Conservation (phyloP, 2,113 vertebrate genomes). For the Gavia stellata region DNA sequence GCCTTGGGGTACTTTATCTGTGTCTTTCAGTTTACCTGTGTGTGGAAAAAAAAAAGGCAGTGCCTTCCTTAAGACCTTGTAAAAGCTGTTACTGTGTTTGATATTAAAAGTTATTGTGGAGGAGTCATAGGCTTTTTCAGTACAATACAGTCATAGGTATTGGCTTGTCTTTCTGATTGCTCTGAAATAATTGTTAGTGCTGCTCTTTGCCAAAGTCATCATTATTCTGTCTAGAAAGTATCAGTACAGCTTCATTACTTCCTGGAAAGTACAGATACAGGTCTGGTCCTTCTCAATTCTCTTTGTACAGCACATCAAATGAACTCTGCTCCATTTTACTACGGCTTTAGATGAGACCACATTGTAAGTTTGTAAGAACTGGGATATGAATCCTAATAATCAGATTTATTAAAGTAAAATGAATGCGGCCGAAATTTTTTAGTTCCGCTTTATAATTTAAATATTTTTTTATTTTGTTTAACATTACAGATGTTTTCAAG, state of each 20-base stretch:
- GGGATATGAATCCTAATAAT: background rate
- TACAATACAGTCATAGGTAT: background rate
- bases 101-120: slow-evolving; percentile 1
- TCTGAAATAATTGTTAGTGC: slow-evolving; percentile 3
- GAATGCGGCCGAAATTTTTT: background rate
- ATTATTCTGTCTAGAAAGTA: slow-evolving; percentile 30
- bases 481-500: background rate
- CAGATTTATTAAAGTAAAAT: background rate
- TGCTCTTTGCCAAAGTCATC: background rate
- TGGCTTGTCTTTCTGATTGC: background rate
- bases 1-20: background rate
- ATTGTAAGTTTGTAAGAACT: background rate
- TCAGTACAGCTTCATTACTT: background rate
- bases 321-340: background rate
- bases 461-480: background rate
- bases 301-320: background rate
- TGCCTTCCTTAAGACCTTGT: background rate
- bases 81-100: slow-evolving; percentile 4
- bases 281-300: background rate
- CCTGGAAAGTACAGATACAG: background rate
- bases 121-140: background rate
- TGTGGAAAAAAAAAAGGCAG: background rate
- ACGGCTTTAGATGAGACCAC: background rate
- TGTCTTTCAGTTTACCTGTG: background rate
- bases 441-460: background rate